A percentile compares a stretch with the other conserved stretches of the same genome.
phyloP scores from a whole-genome alignment of 2,113 vertebrate genomes.

The Rhinolophus sinicus region DNA sequence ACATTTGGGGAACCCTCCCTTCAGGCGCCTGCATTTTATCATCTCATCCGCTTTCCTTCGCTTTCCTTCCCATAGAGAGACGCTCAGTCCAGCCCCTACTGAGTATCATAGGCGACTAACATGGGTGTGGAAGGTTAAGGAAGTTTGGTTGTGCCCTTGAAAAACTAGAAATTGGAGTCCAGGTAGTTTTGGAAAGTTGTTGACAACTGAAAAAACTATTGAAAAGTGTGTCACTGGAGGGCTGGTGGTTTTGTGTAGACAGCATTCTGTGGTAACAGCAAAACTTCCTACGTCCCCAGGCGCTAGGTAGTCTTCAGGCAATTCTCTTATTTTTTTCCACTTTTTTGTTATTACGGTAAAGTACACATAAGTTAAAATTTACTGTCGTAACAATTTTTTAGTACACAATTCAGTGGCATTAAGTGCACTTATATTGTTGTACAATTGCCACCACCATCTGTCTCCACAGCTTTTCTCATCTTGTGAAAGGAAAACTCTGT shows the following conservation, averaged over 20 bases:
- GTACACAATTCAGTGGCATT: neutral
- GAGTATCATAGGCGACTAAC: neutral
- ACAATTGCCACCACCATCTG: neutral
- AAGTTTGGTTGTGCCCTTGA: neutral
- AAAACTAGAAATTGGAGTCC: neutral
- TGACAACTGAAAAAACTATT: neutral
- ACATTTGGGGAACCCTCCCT: neutral
- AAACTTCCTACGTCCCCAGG: fast-evolving
- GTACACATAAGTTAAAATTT: too few relatives aligned
- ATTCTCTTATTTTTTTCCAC: neutral
- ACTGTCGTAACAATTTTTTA: neutral
- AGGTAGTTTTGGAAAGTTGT: neutral
- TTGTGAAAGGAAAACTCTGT: neutral
- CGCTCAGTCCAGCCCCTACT: neutral
- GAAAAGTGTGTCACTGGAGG: neutral
- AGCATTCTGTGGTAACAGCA: fast-evolving
- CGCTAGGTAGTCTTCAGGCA: fast-evolving
- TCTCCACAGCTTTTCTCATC: too few relatives aligned
- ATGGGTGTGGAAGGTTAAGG: neutral
- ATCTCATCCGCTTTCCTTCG: neutral
- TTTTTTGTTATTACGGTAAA: neutral
- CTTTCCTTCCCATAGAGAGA: neutral
- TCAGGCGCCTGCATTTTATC: neutral
- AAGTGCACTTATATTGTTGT: fast-evolving
- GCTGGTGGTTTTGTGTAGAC: neutral